Evolutionary conservation across 2,113 vertebrate species (phyloP), one percentile per base, ranked within the genome.

Genomic region (Pachypanchax playfairii): DNA sequence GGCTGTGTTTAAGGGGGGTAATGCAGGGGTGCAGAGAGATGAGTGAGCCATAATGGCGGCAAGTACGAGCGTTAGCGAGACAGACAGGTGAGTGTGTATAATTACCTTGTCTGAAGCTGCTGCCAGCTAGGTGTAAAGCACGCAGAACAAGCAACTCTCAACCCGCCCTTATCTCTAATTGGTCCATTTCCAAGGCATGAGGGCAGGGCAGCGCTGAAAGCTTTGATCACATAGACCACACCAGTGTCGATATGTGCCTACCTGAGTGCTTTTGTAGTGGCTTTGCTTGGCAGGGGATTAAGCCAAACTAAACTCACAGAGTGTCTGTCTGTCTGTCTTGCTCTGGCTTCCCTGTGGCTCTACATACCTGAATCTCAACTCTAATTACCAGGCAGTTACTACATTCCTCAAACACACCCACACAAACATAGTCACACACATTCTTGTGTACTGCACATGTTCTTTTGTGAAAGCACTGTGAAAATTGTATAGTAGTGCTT

Each of bases 221-320:
- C 86, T 88, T 87, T 88, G 86, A 87, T 89, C 85, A 75, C 6
- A 2, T 65, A 67, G 82, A 84, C 84, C 79, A 82, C 85, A 85
- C 83, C 48, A 39, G 75, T 73, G 81, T 81, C 58, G 75, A 82
- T 82, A 53, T 77, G 82, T 84, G 53, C 65, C 65, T 78, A 77
- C 84, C 84, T 79, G 88, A 87, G 71, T 65, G 83, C 81, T 83
- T 84, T 80, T 87, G 81, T 83, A 77, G 88, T 76, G 73, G 66
- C 24, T 65, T 65, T 62, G 65, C 79, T 76, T 80, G 80, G 77
- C 72, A 73, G 75, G 69, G 50, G 78, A 84, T 85, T 77, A 78
- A 76, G 65, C 69, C 56, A 59, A 66, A 64, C 70, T 67, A 67
- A 86, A 77, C 77, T 78, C 41, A 51, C 63, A 7, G 61, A 63